phyloP scores from a whole-genome alignment of 2,888 invertebrate genomes.

The Nemoura dubitans region DNA sequence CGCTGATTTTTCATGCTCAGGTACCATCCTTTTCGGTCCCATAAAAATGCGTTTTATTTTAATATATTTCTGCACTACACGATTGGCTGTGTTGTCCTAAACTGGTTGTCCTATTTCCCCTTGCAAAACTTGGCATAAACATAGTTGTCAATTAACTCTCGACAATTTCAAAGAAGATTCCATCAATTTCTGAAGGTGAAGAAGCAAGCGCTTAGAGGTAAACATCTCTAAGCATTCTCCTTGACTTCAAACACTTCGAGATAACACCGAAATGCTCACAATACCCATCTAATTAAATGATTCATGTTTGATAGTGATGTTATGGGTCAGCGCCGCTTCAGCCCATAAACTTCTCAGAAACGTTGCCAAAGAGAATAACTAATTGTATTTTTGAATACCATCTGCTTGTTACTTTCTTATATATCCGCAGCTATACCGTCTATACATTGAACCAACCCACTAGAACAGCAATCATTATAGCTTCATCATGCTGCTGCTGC shows the following conservation, averaged over 20 bases:
- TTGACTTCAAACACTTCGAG: background rate
- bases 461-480: background rate
- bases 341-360: background rate
- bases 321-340: background rate
- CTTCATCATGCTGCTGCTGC: background rate
- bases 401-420: background rate
- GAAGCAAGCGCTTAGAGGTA: background rate
- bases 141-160: background rate
- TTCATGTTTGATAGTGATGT: background rate
- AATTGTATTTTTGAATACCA: background rate
- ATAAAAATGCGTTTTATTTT: background rate
- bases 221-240: background rate
- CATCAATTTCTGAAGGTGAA: background rate
- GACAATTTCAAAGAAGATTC: background rate
- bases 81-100: background rate
- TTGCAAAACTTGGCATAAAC: slow-evolving; percentile 5
- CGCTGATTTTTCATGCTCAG: no score
- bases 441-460: background rate
- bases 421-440: background rate
- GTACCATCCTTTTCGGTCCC: no score
- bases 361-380: background rate
- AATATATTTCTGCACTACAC: background rate
- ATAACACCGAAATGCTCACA: background rate
- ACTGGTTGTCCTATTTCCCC: background rate
- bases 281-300: background rate